These are phyloP conservation scores for Meliscaeva auricollis DNA, from an alignment of 2,888 invertebrate genomes.

Conservation along the genomic window DNA sequence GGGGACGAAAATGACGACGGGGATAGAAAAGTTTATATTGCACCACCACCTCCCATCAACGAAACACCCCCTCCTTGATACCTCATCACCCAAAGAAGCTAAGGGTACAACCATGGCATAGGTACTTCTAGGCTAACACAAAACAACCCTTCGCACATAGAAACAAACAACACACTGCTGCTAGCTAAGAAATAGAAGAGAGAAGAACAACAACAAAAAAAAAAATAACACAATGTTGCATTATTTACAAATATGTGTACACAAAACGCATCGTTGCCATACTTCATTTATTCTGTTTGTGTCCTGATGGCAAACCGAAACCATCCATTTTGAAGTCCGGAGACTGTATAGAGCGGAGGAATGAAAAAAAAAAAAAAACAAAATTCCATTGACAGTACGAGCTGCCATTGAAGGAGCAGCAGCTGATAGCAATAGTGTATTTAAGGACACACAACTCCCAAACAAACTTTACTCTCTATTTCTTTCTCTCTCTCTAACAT, in stretches of 20 bases:
- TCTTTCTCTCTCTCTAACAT: neutral
- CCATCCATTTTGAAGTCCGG: neutral
- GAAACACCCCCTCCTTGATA: slow-evolving; percentile 4
- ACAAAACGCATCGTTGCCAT: slow-evolving; percentile 71
- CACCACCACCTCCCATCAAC: slow-evolving; percentile 63
- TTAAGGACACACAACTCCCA: slow-evolving; percentile 50
- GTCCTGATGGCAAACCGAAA: slow-evolving; percentile 25
- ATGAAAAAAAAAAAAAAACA: slow-evolving; percentile 15
- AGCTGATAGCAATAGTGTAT: slow-evolving; percentile 62
- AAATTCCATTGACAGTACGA: slow-evolving; percentile 56
- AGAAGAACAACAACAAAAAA: too few species aligned
- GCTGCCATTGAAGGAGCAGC: slow-evolving; percentile 55
- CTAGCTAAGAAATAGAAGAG: neutral
- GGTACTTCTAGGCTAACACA: slow-evolving; percentile 11
- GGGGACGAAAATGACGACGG: slow-evolving; percentile 13
- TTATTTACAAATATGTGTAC: slow-evolving; percentile 69
- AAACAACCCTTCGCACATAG: slow-evolving; percentile 39
- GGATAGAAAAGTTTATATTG: slow-evolving; percentile 64
- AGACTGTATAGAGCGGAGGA: slow-evolving; percentile 1
- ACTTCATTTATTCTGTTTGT: slow-evolving; percentile 69
- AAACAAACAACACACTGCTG: neutral
- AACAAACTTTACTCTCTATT: slow-evolving; percentile 27
- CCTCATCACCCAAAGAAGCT: neutral
- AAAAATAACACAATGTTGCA: slow-evolving; percentile 67
- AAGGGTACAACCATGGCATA: slow-evolving; percentile 36